Percentiles rank a stretch among this genome's conserved stretches.
These are phyloP conservation scores for Dicrurus megarhynchus DNA, from an alignment of 2,113 vertebrate genomes.

Conservation along the genomic window DNA sequence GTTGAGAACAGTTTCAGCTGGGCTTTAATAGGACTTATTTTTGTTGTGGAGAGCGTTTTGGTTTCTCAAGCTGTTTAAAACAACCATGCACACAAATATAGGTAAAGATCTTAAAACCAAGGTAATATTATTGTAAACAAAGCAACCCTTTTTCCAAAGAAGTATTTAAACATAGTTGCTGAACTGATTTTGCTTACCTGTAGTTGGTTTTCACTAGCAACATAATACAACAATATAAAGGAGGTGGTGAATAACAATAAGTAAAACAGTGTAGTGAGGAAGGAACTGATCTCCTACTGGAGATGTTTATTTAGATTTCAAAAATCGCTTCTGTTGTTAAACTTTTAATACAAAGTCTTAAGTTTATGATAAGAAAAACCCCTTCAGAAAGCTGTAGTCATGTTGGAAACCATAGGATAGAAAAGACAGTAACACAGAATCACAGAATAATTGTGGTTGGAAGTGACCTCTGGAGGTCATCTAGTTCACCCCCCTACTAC, in stretches of 20 bases:
- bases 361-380: neutral
- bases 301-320: neutral
- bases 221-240: neutral
- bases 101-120: neutral
- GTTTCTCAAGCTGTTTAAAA: conserved; percentile 3
- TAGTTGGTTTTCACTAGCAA: neutral
- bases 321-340: neutral
- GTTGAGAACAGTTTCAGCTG: neutral
- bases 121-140: neutral
- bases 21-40: neutral
- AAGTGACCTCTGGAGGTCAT: neutral
- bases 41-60: neutral
- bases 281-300: neutral
- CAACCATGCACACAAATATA: neutral
- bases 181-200: neutral
- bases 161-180: neutral
- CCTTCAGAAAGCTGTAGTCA: neutral
- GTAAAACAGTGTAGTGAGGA: neutral
- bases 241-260: neutral
- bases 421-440: neutral
- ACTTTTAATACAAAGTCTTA: neutral
- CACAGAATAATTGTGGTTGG: neutral
- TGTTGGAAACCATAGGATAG: neutral
- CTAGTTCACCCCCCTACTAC: neutral
- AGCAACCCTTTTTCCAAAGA: neutral